Conservation (phyloP, 2,888 invertebrate genomes). For the Apamea monoglypha region DNA sequence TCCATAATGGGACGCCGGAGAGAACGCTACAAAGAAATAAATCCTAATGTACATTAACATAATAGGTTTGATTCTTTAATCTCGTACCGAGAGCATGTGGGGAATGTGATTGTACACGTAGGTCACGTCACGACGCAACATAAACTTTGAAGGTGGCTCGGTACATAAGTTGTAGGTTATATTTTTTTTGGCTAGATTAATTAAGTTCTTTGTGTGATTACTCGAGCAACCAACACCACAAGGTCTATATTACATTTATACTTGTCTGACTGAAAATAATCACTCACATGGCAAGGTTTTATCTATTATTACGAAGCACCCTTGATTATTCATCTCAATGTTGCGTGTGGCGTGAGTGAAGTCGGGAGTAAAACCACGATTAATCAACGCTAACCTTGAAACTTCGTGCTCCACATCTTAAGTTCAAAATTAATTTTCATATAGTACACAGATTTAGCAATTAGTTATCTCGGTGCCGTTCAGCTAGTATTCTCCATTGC, state of each 20-base stretch:
- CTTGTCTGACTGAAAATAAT: constrained; percentile 42
- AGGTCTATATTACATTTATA: constrained; percentile 26
- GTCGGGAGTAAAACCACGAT: constrained; percentile 76
- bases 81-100: constrained; percentile 35
- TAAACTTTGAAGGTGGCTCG: constrained; percentile 14
- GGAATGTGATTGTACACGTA: constrained; percentile 39
- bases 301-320: constrained; percentile 67
- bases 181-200: constrained; percentile 40
- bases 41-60: constrained; percentile 74
- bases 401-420: constrained; percentile 77
- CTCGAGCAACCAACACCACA: constrained; percentile 37
- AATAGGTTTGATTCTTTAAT: constrained; percentile 67
- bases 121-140: constrained; percentile 32
- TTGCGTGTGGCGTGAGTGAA: constrained; percentile 66
- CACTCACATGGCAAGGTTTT: constrained; percentile 66
- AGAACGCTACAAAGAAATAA: constrained; percentile 72
- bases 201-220: constrained; percentile 46
- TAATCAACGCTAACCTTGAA: constrained; percentile 82
- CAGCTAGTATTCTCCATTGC: constrained; percentile 39
- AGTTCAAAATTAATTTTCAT: constrained; percentile 76
- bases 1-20: constrained; percentile 73
- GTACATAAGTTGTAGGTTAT: constrained; percentile 7
- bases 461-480: constrained; percentile 57
- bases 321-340: constrained; percentile 73
- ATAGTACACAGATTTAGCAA: constrained; percentile 70